Conservation (phyloP, 2,113 vertebrate genomes). For the Scolopax mira region DNA sequence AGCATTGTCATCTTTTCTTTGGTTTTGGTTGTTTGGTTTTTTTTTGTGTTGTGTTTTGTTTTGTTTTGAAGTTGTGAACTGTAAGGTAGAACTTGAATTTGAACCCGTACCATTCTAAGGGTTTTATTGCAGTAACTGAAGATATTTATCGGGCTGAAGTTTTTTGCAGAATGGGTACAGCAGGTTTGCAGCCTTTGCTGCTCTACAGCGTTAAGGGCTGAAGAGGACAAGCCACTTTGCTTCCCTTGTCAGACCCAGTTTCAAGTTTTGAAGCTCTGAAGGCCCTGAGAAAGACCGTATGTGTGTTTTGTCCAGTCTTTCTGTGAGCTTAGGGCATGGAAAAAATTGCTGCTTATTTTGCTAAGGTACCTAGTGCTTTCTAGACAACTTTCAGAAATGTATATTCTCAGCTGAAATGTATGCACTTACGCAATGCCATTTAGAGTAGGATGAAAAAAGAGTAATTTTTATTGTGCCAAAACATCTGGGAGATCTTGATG, state of each 20-base stretch:
- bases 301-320: background rate
- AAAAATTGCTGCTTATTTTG: background rate
- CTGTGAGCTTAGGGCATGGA: background rate
- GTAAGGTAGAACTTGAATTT: background rate
- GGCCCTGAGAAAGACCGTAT: background rate
- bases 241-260: background rate
- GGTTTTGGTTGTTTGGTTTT: too few species aligned
- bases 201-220: background rate
- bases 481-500: background rate
- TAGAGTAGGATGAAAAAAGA: background rate
- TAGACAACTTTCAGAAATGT: background rate
- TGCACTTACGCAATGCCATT: background rate
- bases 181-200: background rate
- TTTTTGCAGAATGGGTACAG: background rate
- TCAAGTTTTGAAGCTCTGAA: background rate
- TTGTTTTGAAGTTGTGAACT: background rate
- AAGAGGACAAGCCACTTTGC: background rate
- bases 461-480: background rate
- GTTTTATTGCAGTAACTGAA: background rate
- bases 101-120: background rate
- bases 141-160: background rate
- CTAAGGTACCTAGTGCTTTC: background rate
- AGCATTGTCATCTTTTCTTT: background rate
- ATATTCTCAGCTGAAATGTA: background rate
- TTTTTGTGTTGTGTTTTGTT: too few species aligned